A percentile compares a stretch with the other conserved stretches of the same genome.
Conservation (phyloP, 2,888 invertebrate genomes). For the Harpagoxenus sublaevis region DNA sequence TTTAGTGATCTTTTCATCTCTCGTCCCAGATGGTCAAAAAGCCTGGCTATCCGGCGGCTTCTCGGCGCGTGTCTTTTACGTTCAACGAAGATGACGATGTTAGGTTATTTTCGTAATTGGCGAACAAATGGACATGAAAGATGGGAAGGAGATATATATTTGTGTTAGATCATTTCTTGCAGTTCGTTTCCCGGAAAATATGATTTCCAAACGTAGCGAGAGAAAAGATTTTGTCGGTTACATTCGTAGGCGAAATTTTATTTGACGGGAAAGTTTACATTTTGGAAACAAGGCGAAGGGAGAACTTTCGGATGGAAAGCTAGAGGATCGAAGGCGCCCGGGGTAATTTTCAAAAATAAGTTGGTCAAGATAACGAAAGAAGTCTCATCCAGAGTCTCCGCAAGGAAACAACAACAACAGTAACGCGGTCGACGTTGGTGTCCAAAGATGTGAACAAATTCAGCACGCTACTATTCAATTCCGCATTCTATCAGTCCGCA, state of each 20-base stretch:
- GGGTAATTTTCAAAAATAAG: conserved; percentile 24
- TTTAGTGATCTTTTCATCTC: conserved; percentile 83
- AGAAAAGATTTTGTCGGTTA: conserved; percentile 10
- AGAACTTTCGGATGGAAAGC: neutral
- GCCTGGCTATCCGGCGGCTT: conserved; percentile 79
- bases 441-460: conserved; percentile 72
- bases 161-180: neutral
- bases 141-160: conserved; percentile 27
- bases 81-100: conserved; percentile 81
- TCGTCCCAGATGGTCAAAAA: conserved; percentile 82
- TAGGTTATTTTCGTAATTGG: conserved; percentile 74
- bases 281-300: conserved; percentile 14
- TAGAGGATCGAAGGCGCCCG: neutral
- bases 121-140: conserved; percentile 68
- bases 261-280: neutral
- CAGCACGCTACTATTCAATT: conserved; percentile 74
- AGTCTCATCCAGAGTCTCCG: conserved; percentile 63
- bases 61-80: conserved; percentile 78
- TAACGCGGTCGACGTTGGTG: conserved; percentile 63
- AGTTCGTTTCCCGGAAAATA: neutral
- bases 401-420: conserved; percentile 63
- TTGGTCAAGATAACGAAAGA: conserved; percentile 41
- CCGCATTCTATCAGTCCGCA: conserved; percentile 68
- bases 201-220: conserved; percentile 11
- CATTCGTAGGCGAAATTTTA: conserved; percentile 34